Evolutionary conservation across 2,888 invertebrate genomes (phyloP).

Genomic region (Rhogogaster chlorosoma): DNA sequence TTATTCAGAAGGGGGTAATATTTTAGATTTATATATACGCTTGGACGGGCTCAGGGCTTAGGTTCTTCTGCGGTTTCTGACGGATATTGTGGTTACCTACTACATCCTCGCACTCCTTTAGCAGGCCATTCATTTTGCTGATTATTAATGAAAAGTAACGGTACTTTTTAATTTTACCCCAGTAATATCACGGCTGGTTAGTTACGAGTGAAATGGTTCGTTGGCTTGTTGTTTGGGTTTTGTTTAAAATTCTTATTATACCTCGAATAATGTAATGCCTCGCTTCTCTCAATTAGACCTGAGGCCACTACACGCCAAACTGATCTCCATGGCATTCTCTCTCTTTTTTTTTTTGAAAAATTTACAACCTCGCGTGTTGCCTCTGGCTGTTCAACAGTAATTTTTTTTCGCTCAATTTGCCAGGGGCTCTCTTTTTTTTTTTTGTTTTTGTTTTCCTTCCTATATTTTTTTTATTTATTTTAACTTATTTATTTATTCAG

Average conservation of each 20-base stretch:
- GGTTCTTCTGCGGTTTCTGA: background rate
- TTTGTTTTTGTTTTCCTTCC: background rate
- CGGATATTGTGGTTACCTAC: background rate
- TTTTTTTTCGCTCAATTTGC: background rate
- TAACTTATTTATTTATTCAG: background rate
- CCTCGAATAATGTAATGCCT: constrained; percentile 18
- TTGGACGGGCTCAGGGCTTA: background rate
- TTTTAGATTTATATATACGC: background rate
- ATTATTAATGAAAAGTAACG: constrained; percentile 34
- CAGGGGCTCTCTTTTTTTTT: background rate
- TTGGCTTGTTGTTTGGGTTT: background rate
- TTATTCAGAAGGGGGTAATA: constrained; percentile 12
- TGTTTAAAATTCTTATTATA: constrained; percentile 22
- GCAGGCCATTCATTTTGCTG: background rate
- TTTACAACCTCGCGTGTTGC: background rate
- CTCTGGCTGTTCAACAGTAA: background rate
- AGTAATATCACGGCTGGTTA: constrained; percentile 2
- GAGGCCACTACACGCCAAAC: constrained; percentile 16
- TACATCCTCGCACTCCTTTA: background rate
- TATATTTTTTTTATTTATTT: background rate
- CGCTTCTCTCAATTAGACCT: constrained; percentile 25
- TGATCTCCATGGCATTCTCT: background rate
- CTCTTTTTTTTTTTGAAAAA: background rate
- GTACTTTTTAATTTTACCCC: background rate
- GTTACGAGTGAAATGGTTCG: background rate